Percentiles rank a stretch among this genome's conserved stretches.
Conservation (phyloP, 2,888 invertebrate genomes). For the Paralinhomoeus sp. region DNA sequence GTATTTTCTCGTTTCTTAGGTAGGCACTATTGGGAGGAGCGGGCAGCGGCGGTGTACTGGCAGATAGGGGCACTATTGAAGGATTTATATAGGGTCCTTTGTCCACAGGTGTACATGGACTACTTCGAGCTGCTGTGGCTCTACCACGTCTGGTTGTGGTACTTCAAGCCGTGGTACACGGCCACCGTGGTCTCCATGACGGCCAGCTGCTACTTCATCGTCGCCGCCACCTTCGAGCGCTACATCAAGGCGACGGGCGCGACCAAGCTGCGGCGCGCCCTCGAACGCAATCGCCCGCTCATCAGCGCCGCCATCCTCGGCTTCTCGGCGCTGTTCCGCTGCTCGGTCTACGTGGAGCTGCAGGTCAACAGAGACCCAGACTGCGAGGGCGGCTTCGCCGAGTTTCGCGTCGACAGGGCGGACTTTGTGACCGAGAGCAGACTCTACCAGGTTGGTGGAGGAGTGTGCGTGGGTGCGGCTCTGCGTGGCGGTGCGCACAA, state of each 20-base stretch:
- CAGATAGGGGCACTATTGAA: too few species aligned
- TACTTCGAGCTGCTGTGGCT: not conserved
- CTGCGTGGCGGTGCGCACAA: too few species aligned
- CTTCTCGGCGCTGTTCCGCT: not conserved
- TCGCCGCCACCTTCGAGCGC: constrained; percentile 13
- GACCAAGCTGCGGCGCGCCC: too few species aligned
- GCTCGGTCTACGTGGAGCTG: not conserved
- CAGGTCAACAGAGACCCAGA: not conserved
- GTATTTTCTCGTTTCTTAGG: too few species aligned
- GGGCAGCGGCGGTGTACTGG: too few species aligned
- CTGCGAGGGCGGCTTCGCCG: not conserved
- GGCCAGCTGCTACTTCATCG: constrained; percentile 13
- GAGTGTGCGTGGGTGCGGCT: too few species aligned
- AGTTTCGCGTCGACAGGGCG: not conserved
- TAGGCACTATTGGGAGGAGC: too few species aligned
- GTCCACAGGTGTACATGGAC: not conserved
- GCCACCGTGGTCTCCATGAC: constrained; percentile 12
- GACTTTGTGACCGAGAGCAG: too few species aligned
- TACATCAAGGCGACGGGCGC: constrained; percentile 1
- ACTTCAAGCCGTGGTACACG: constrained; percentile 12
- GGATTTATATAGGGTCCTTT: not conserved
- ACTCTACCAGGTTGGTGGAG: too few species aligned
- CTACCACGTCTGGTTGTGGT: constrained; percentile 8
- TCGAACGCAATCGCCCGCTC: too few species aligned
- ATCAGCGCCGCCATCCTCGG: too few species aligned